Evolutionary conservation across 2,888 invertebrate genomes (phyloP).

Genomic region (Limulus polyphemus): DNA sequence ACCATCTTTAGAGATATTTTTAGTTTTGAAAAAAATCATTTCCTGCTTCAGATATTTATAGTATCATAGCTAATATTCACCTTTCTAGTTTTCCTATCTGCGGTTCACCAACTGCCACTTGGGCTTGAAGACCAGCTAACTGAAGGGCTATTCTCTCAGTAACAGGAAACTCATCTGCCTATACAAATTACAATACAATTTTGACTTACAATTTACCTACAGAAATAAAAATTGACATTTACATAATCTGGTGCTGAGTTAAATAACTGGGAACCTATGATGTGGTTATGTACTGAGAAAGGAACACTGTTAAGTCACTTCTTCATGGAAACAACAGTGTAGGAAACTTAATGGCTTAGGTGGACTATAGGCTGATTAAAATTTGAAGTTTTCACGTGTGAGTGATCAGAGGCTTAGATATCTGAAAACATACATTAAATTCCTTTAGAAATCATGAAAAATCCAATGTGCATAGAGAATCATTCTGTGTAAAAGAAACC

Average conservation of each 20-base stretch:
- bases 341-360: no score
- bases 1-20: neutral
- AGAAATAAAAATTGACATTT: neutral
- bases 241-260: neutral
- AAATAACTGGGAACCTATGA: neutral
- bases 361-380: no score
- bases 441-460: no score
- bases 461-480: no score
- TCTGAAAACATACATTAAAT: no score
- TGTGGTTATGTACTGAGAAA: no score
- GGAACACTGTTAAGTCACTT: no score
- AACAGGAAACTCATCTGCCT: conserved; percentile 89
- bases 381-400: no score
- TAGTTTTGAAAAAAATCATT: neutral
- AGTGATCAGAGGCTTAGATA: no score
- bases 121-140: conserved; percentile 83
- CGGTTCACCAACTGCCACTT: conserved; percentile 81
- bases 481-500: no score
- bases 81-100: conserved; percentile 34
- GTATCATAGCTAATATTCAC: conserved; percentile 7
- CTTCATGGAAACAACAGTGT: no score
- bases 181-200: conserved; percentile 25
- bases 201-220: neutral
- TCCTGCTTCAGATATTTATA: no score
- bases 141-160: conserved; percentile 89